Evolutionary conservation across 2,888 invertebrate species (phyloP), one percentile per base, ranked within the genome.

Genomic region (Villa cingulata): DNA sequence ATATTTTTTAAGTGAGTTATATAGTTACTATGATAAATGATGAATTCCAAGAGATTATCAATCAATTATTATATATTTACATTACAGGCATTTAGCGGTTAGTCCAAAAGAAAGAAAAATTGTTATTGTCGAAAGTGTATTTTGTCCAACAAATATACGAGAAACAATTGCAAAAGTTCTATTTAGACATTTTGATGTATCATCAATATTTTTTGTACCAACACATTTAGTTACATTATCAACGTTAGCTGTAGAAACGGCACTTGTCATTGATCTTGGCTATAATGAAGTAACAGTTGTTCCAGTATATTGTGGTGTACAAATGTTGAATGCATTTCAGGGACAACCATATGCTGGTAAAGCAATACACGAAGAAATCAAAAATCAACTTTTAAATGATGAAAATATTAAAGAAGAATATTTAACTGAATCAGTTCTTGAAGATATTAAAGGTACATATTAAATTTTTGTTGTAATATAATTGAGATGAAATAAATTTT

Each of bases 61-160:
- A n/a, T n/a, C n/a, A n/a, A n/a, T n/a, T n/a, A n/a, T n/a, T n/a
- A n/a, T n/a, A n/a, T n/a, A n/a, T n/a, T 37, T 5, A 15, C 19
- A 19, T 49, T 40, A 16, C 62, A 92, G 92, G 58, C 81, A 91
- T 64, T 77, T 91, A 29, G 73, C 94, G 42, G 83, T 92, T 41
- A 95, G 88, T 62, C 94, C 96, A 0, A 94, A 95, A 68, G 95
- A 92, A 59, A 76, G 92, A 19, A 83, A 88, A 63, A 81, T 97
- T 34, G 84, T 97, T 6, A 75, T 97, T 29, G 83, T 96, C 18
- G 97, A 97, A 69, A 92, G 90, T 5, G 72, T 94, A 14, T 74
- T 96, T 18, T 82, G 85, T 32, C 85, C 81, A 4, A 86, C 88
- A 1, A 67, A 80, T 46, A 84, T 92, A 62, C 74, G 94, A 50